A percentile compares a stretch with the other conserved stretches of the same genome.
Evolutionary conservation across 2,797 vertebrate genomes (phyloP).

Genomic region (Geotrypetes seraphini): DNA sequence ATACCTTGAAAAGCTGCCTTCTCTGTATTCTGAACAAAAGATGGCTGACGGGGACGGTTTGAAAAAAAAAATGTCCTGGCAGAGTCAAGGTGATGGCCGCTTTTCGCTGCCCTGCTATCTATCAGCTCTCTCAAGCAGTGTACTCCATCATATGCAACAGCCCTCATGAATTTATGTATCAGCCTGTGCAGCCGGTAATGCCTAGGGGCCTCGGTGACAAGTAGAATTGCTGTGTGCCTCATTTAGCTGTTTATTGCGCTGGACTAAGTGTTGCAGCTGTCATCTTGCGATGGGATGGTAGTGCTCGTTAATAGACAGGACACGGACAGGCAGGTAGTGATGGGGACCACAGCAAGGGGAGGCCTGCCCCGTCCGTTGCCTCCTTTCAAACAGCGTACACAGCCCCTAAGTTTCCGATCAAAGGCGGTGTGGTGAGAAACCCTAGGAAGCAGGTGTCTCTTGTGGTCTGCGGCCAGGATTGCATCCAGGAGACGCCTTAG

Average conservation of each 20-base stretch:
- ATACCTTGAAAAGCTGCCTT: conserved; percentile 29
- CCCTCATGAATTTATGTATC: conserved; percentile 78
- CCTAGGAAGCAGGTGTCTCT: conserved; percentile 38
- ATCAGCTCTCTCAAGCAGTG: conserved; percentile 72
- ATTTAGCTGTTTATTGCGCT: conserved; percentile 76
- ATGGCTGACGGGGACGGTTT: conserved; percentile 65
- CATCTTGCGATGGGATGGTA: conserved; percentile 69
- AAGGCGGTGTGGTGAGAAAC: conserved; percentile 52
- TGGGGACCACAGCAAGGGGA: conserved; percentile 69
- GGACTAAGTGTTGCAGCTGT: conserved; percentile 75
- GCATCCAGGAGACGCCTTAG: no score
- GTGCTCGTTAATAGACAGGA: conserved; percentile 74
- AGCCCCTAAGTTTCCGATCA: conserved; percentile 66
- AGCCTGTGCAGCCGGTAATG: conserved; percentile 72
- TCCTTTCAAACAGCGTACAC: conserved; percentile 65
- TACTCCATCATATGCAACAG: conserved; percentile 76
- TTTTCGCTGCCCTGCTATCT: conserved; percentile 72
- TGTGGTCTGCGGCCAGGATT: conserved; percentile 31
- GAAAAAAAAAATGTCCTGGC: conserved; percentile 75
- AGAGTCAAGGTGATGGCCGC: conserved; percentile 76
- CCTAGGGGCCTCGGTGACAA: conserved; percentile 72
- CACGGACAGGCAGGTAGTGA: conserved; percentile 73
- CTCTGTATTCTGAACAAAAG: conserved; percentile 52
- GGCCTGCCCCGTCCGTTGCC: conserved; percentile 68
- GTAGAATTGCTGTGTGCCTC: conserved; percentile 74